Conservation (phyloP, 2,113 vertebrate species). For the Synodontis membranacea region DNA sequence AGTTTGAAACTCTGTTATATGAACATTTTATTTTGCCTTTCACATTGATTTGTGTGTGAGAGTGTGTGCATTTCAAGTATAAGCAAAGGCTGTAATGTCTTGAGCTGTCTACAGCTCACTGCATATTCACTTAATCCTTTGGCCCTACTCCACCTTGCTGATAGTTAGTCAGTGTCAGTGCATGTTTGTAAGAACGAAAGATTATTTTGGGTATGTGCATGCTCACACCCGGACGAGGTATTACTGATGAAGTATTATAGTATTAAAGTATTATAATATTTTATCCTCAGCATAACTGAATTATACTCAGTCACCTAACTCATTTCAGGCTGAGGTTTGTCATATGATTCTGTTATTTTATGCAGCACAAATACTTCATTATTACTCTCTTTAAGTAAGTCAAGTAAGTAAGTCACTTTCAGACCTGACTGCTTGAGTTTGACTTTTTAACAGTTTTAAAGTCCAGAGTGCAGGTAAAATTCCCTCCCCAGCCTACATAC, state of each 20-base stretch:
- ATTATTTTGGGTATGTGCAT: too few species aligned
- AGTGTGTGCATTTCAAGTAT: neutral
- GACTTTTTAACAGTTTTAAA: slow-evolving; percentile 1
- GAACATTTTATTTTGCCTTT: neutral
- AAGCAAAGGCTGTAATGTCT: neutral
- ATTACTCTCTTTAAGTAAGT: too few species aligned
- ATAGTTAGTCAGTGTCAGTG: neutral
- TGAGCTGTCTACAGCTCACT: neutral
- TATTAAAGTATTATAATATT: neutral
- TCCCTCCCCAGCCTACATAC: slow-evolving; percentile 35
- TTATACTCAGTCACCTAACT: neutral
- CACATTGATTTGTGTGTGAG: neutral
- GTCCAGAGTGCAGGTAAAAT: slow-evolving; percentile 17
- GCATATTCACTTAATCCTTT: neutral
- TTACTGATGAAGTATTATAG: neutral
- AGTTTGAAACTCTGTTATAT: slow-evolving; percentile 62
- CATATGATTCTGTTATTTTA: neutral
- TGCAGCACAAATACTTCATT: neutral
- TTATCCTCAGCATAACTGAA: neutral
- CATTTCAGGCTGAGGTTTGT: neutral
- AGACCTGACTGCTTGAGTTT: neutral
- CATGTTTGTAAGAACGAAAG: neutral
- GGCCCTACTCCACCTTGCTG: neutral
- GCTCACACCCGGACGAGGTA: neutral
- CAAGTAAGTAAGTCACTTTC: neutral